Conservation (phyloP, 1,140 invertebrate species). For the Muscidifurax raptorellus region DNA sequence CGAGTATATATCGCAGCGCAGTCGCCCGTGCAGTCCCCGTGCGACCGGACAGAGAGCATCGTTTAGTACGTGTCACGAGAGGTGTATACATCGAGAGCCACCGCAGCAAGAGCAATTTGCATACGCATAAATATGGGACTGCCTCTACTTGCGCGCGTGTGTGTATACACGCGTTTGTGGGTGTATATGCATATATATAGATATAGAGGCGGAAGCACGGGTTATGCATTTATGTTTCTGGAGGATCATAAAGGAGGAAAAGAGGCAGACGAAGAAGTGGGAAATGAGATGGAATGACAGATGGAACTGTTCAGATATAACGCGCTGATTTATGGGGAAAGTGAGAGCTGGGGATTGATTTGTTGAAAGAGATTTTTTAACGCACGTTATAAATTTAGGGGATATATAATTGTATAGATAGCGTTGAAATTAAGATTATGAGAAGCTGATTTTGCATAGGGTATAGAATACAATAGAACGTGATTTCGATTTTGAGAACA, state of each 20-base stretch:
- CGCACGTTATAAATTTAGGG: background rate
- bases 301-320: background rate
- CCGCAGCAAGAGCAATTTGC: constrained; percentile 56
- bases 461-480: no score
- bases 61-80: background rate
- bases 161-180: no score
- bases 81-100: constrained; percentile 3
- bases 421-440: no score
- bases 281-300: background rate
- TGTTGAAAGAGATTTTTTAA: no score
- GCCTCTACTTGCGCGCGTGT: background rate
- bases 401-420: background rate
- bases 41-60: background rate
- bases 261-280: background rate
- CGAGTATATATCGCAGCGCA: background rate
- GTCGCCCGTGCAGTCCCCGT: background rate
- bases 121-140: constrained; percentile 55
- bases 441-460: no score
- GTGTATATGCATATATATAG: background rate
- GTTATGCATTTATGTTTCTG: background rate
- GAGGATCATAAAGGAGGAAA: background rate
- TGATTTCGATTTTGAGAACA: no score
- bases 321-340: background rate
- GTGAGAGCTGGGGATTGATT: background rate
- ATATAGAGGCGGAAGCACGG: background rate